phyloP scores from a whole-genome alignment of 30 jellyfish, hydroid and myxozoan species.

The Hydractinia echinata region DNA sequence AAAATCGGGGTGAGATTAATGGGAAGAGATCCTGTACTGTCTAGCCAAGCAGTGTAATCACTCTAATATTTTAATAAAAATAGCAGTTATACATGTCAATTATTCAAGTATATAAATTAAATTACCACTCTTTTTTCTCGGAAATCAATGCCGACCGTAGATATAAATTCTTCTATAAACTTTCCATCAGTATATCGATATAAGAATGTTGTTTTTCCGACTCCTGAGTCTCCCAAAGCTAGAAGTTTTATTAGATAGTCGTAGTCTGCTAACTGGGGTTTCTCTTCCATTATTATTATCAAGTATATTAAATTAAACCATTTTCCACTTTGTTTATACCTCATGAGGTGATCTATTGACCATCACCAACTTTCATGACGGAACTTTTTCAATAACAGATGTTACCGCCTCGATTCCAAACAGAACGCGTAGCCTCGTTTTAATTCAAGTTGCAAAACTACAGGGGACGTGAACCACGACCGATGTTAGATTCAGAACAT shows the following conservation, averaged over 20 bases:
- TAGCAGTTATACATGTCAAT: no score
- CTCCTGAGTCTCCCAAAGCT: constrained; percentile 91
- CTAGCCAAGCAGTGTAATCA: no score
- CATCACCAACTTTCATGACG: no score
- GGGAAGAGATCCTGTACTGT: no score
- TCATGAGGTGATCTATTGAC: no score
- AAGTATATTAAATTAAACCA: not conserved
- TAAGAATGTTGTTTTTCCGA: constrained; percentile 79
- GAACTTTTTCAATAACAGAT: no score
- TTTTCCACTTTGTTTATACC: no score
- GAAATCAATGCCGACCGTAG: constrained; percentile 89
- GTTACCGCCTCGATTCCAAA: no score
- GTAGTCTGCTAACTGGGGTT: constrained; percentile 72
- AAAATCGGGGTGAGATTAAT: no score
- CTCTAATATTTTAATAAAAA: no score
- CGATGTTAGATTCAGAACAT: not conserved
- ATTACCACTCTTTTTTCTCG: constrained; percentile 73
- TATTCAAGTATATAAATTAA: not conserved
- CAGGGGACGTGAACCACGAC: constrained; percentile 5
- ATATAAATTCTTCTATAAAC: constrained; percentile 65
- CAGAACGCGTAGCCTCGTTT: constrained; percentile 4
- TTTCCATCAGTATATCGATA: constrained; percentile 75
- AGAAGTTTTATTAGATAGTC: constrained; percentile 69
- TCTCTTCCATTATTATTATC: constrained; percentile 54
- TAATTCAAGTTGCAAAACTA: not conserved